phyloP scores from a whole-genome alignment of 1,140 invertebrate genomes.

The Drosophila ironensis region DNA sequence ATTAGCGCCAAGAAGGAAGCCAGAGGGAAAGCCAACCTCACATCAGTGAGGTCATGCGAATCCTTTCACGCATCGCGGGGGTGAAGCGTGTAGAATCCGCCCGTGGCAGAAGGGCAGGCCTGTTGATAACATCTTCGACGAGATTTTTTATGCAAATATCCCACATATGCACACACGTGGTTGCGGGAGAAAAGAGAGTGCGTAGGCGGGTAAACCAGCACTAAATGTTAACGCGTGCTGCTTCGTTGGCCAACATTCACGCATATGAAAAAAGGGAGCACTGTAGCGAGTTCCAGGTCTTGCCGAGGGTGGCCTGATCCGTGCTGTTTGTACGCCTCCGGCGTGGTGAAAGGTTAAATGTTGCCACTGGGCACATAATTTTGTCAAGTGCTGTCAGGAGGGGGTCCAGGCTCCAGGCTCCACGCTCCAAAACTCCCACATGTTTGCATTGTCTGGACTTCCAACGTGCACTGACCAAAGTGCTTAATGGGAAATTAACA shows the following conservation, averaged over 20 bases:
- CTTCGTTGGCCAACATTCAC: constrained; percentile 41
- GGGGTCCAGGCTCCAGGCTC: constrained; percentile 6
- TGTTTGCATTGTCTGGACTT: constrained; percentile 37
- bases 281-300: not conserved
- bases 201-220: constrained; percentile 44
- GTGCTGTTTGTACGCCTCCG: constrained; percentile 54
- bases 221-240: constrained; percentile 73
- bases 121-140: constrained; percentile 65
- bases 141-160: constrained; percentile 65
- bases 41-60: constrained; percentile 59
- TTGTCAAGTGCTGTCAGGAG: constrained; percentile 73
- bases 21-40: not conserved
- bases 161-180: constrained; percentile 22
- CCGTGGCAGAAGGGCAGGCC: constrained; percentile 22
- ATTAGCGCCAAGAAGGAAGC: constrained; percentile 51
- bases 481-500: constrained; percentile 80
- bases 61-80: constrained; percentile 50
- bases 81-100: constrained; percentile 18
- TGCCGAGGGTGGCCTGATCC: constrained; percentile 7
- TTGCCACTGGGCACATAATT: constrained; percentile 69
- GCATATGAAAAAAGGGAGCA: constrained; percentile 12
- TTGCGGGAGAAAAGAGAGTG: no score
- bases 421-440: not conserved
- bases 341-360: constrained; percentile 70
- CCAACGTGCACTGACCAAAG: constrained; percentile 50